phyloP scores from a whole-genome alignment of 2,113 vertebrate genomes.

The Lepus timidus region DNA sequence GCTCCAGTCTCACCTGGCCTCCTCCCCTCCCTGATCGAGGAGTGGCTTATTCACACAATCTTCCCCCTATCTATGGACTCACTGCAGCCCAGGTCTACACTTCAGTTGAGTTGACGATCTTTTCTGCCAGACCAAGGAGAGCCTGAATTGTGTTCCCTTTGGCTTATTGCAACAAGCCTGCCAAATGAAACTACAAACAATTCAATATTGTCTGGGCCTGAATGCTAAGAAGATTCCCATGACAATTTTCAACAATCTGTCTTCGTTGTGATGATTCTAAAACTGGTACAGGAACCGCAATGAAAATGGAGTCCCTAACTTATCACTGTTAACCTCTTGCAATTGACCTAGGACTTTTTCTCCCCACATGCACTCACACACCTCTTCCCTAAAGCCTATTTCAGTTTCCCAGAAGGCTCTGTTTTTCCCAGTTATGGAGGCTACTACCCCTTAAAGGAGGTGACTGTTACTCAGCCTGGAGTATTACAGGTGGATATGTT shows the following conservation, averaged over 20 bases:
- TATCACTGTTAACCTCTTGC: background rate
- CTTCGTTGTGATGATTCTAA: background rate
- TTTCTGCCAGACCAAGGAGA: background rate
- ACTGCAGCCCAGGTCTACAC: background rate
- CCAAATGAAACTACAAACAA: constrained; percentile 18
- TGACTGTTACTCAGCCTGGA: background rate
- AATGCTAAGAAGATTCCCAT: constrained; percentile 1
- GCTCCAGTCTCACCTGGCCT: background rate
- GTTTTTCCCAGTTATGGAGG: background rate
- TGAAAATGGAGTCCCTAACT: background rate
- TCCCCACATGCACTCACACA: background rate
- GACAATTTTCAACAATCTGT: background rate
- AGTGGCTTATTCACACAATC: background rate
- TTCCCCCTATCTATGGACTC: background rate
- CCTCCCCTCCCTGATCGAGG: background rate
- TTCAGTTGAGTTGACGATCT: background rate
- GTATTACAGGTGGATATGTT: background rate
- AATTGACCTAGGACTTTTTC: background rate
- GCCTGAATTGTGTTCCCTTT: background rate
- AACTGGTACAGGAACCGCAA: background rate
- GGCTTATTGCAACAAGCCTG: background rate
- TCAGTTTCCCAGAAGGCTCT: background rate
- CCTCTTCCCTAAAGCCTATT: background rate
- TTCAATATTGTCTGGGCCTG: background rate
- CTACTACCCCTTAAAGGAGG: background rate